Percentiles rank a stretch among this genome's conserved stretches.
phyloP scores from a whole-genome alignment of 2,888 invertebrate genomes.

The Flexamia atlantica region DNA sequence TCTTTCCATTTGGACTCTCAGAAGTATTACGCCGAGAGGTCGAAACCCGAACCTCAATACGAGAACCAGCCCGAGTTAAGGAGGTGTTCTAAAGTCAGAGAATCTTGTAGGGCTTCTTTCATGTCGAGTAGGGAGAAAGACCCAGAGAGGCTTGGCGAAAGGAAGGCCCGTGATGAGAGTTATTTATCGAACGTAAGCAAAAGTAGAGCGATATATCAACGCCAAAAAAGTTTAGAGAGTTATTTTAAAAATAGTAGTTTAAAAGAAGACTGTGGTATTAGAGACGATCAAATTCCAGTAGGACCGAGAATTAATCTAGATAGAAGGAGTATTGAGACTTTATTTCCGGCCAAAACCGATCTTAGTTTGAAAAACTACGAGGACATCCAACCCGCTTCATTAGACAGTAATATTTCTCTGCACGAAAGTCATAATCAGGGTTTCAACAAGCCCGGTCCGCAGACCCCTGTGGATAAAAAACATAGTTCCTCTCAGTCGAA shows the following conservation, averaged over 20 bases:
- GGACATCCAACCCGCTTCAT: constrained; percentile 67
- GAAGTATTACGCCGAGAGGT: constrained; percentile 8
- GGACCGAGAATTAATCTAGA: constrained; percentile 50
- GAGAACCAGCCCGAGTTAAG: constrained; percentile 42
- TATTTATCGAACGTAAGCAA: constrained; percentile 10
- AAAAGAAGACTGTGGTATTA: constrained; percentile 60
- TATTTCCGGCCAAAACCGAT: constrained; percentile 46
- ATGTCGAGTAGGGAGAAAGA: constrained; percentile 35
- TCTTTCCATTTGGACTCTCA: background rate
- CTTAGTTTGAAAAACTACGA: constrained; percentile 60
- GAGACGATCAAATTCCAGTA: constrained; percentile 52
- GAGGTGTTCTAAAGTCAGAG: constrained; percentile 40
- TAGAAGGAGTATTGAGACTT: constrained; percentile 57
- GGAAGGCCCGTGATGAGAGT: constrained; percentile 40
- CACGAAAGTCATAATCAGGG: constrained; percentile 65
- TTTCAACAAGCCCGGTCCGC: constrained; percentile 69
- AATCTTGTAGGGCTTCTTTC: constrained; percentile 50
- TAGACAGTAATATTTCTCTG: constrained; percentile 67
- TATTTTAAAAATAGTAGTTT: constrained; percentile 60
- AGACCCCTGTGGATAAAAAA: constrained; percentile 67
- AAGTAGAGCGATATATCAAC: constrained; percentile 49
- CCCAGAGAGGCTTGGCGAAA: constrained; percentile 13
- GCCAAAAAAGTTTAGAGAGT: constrained; percentile 61
- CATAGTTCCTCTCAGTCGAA: constrained; percentile 49
- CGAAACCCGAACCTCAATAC: constrained; percentile 50